Conservation (phyloP, 2,888 invertebrate species). For the Chromoteleia sp. region DNA sequence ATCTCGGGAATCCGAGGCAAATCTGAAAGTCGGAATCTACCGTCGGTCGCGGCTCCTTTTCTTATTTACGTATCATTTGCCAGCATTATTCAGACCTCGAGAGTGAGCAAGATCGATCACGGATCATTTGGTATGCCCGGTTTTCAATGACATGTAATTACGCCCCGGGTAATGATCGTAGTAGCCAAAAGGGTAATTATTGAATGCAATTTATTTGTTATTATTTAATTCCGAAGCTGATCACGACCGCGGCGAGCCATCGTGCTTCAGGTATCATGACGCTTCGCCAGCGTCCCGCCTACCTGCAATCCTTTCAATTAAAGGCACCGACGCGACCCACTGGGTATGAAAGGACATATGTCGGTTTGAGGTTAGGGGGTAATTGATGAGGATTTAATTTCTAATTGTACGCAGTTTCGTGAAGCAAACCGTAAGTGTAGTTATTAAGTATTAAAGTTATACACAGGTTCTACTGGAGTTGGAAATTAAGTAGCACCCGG, state of each 20-base stretch:
- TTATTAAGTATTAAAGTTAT: neutral
- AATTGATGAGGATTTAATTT: slow-evolving; percentile 55
- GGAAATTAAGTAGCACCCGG: too few relatives aligned
- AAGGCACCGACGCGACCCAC: slow-evolving; percentile 70
- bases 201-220: slow-evolving; percentile 63
- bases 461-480: too few relatives aligned
- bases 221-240: slow-evolving; percentile 60
- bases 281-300: slow-evolving; percentile 53
- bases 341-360: slow-evolving; percentile 42
- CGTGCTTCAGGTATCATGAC: slow-evolving; percentile 55
- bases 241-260: slow-evolving; percentile 37
- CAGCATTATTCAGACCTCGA: slow-evolving; percentile 34
- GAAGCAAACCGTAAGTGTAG: neutral
- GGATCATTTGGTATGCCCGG: slow-evolving; percentile 36
- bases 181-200: slow-evolving; percentile 66
- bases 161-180: slow-evolving; percentile 42
- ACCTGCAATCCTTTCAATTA: slow-evolving; percentile 74
- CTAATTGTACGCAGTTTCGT: slow-evolving; percentile 13
- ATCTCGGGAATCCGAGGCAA: slow-evolving; percentile 52
- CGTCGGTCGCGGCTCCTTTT: slow-evolving; percentile 44
- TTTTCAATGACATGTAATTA: slow-evolving; percentile 61
- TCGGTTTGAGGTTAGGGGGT: slow-evolving; percentile 39
- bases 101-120: slow-evolving; percentile 44
- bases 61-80: slow-evolving; percentile 64
- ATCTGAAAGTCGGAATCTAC: slow-evolving; percentile 62